These are phyloP conservation scores for Pluvianellus socialis DNA, from an alignment of 2,113 vertebrate genomes.

Conservation along the genomic window DNA sequence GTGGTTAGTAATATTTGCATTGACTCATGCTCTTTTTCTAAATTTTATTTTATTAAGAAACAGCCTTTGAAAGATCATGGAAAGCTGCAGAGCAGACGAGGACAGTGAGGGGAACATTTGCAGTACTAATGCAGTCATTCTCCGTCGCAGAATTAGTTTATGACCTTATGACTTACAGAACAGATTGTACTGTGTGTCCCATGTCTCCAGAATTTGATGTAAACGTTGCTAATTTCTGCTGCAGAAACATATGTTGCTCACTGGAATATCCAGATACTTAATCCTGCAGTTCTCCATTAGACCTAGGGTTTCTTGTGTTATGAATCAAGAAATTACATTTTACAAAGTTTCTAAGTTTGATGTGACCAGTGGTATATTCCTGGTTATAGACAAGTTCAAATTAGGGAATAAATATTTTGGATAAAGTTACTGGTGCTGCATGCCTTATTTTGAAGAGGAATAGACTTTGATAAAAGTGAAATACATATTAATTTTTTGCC, in stretches of 20 bases:
- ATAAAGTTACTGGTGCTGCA: not conserved
- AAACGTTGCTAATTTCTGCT: not conserved
- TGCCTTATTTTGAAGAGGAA: not conserved
- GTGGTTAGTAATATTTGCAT: not conserved
- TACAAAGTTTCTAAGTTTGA: not conserved
- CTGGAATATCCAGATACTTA: not conserved
- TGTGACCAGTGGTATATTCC: not conserved
- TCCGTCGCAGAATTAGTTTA: not conserved
- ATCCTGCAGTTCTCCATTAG: not conserved
- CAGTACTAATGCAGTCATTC: not conserved
- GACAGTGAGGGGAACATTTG: not conserved
- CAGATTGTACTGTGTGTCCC: not conserved
- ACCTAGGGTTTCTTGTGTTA: not conserved
- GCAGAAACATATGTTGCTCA: not conserved
- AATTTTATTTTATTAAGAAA: not conserved
- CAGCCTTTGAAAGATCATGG: not conserved
- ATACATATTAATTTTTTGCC: not conserved
- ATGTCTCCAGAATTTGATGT: not conserved
- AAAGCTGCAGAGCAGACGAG: not conserved
- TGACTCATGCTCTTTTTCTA: not conserved
- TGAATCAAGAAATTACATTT: not conserved
- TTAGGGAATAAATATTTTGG: not conserved
- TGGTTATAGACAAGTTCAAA: not conserved
- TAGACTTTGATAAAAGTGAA: not conserved
- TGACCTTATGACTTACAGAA: not conserved